These are phyloP conservation scores for Mellivora capensis DNA, from an alignment of 2,113 vertebrate genomes.

Conservation along the genomic window DNA sequence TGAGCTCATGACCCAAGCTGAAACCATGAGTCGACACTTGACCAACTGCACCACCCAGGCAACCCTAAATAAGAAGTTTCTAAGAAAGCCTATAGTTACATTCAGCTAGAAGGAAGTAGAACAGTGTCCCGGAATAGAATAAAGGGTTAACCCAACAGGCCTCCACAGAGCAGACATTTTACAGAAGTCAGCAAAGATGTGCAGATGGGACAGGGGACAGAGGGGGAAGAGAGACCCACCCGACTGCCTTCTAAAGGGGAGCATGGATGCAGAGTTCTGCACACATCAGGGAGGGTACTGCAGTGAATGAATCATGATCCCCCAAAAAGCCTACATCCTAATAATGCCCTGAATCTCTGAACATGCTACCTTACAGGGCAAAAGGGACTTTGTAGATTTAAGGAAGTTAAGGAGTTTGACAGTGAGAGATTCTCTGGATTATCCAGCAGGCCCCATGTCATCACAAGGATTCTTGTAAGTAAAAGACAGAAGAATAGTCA, in stretches of 20 bases:
- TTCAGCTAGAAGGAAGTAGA: not conserved
- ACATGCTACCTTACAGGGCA: not conserved
- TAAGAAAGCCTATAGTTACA: not conserved
- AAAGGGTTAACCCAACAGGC: not conserved
- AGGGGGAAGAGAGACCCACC: not conserved
- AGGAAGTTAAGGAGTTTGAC: not conserved
- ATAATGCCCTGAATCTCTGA: not conserved
- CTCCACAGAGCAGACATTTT: not conserved
- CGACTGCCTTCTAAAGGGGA: not conserved
- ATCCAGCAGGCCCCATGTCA: not conserved
- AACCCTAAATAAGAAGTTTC: not conserved
- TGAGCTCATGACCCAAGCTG: not conserved
- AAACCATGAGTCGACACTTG: not conserved
- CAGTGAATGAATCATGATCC: not conserved
- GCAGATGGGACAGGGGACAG: not conserved
- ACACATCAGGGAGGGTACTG: rapidly evolving
- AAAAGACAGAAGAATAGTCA: not conserved
- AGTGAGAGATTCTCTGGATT: not conserved
- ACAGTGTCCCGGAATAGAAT: not conserved
- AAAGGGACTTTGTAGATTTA: not conserved
- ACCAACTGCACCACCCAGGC: not conserved
- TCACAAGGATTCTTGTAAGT: not conserved
- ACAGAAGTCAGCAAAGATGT: not conserved
- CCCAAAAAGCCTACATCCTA: not conserved
- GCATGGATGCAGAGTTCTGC: rapidly evolving